Evolutionary conservation across 2,113 vertebrate species (phyloP).

Genomic region (Limanda limanda): DNA sequence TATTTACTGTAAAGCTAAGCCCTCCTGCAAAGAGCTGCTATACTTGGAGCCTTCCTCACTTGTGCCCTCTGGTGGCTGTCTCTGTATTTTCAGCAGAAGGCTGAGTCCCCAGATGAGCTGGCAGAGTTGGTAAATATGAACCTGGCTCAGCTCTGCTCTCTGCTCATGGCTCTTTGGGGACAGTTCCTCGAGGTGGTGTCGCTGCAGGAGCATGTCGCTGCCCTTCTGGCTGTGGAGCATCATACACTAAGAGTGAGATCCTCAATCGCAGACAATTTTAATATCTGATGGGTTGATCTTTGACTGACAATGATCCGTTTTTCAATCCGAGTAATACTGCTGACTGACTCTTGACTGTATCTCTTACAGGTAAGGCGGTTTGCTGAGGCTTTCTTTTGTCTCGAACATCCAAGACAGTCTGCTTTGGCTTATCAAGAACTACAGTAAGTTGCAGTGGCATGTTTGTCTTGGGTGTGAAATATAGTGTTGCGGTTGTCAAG

Average conservation of each 20-base stretch:
- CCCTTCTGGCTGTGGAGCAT: slow-evolving; percentile 90
- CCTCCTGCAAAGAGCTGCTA: neutral
- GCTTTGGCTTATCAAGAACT: slow-evolving; percentile 96
- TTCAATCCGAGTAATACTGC: too few relatives aligned
- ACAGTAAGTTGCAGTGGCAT: slow-evolving; percentile 86
- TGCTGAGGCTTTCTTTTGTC: slow-evolving; percentile 97
- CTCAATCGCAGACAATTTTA: neutral
- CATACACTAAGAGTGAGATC: slow-evolving; percentile 92
- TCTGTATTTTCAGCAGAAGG: slow-evolving; percentile 82
- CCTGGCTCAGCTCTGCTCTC: slow-evolving; percentile 97
- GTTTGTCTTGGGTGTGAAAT: slow-evolving; percentile 22
- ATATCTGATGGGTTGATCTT: slow-evolving; percentile 5
- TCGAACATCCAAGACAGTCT: slow-evolving; percentile 96
- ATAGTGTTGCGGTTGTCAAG: slow-evolving; percentile 9
- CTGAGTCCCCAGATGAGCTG: slow-evolving; percentile 95
- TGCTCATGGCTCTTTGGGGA: slow-evolving; percentile 98
- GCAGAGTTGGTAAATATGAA: slow-evolving; percentile 99
- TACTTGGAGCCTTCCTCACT: neutral
- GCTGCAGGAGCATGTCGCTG: slow-evolving; percentile 90
- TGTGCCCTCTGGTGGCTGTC: slow-evolving; percentile 44
- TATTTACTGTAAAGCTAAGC: neutral
- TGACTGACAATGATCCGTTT: neutral
- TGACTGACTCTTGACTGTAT: slow-evolving; percentile 4
- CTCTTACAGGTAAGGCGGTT: slow-evolving; percentile 92
- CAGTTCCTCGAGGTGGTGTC: slow-evolving; percentile 95